Base-by-base conservation (phyloP, 92 coral and sea anemone species). In the Phenganax marumi region DNA sequence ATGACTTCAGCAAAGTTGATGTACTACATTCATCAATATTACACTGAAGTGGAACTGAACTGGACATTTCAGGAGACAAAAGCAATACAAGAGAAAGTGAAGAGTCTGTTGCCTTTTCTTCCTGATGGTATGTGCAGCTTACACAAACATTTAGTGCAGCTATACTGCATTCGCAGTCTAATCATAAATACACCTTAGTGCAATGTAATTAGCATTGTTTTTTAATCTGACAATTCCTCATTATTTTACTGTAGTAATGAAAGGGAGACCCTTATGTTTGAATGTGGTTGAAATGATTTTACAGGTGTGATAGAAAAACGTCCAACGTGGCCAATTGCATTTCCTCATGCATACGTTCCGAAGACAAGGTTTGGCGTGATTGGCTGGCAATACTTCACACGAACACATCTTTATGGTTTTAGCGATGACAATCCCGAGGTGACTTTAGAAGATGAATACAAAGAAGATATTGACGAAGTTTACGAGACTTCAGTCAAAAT, bases 291-390 rank as follows among this genome's bases (percentile, higher is more conserved):
- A 19, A 9, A 16, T 9, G 0, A 18, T 43, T 56, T 58, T 74
- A 53, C n/a, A 94, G 98, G 95, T 74, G 96, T 92, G 6, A 90
- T 88, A 26, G 98, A 95, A 77, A 95, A 95, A 85, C 90, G 88
- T 68, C 91, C 98, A 12, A 85, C 92, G 12, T 95, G 98, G 98
- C 98, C 98, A 26, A 89, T 92, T 55, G 98, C 95, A 23, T 95
- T 90, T 69, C 93, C 83, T n/a, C 92, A 87, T 64, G 95, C 97
- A 12, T 95, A 92, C 84, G 85, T 75, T 61, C 98, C 98, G 19
- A 85, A 89, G 43, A 87, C 97, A 52, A 89, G 98, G 52, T 95
- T 95, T 86, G 98, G 93, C 55, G 98, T 95, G 65, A 87, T 95
- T 11, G 92, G 93, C 50, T 95, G 98, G 98, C 92, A 95, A 39